Evolutionary conservation across 2,888 invertebrate genomes (phyloP), one percentile per base, ranked within the genome.

Genomic region (Epinotia bilunana): DNA sequence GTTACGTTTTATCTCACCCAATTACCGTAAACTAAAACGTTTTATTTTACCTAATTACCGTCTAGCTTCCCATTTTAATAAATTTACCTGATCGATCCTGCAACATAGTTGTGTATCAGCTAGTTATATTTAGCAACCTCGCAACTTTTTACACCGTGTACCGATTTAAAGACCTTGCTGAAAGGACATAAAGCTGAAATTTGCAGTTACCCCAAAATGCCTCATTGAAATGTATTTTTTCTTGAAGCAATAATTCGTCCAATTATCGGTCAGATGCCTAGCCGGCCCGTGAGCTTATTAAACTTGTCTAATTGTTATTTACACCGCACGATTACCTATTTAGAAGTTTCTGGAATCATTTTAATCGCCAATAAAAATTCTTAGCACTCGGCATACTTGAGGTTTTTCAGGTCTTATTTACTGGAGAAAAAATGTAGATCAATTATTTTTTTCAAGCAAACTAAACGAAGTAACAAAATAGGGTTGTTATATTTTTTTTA

Each of bases 261-360:
- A 57, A 64, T 63, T 69, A 74, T 46, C 70, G 58, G 49, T 64
- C 69, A 60, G 58, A 74, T 64, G 72, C 13, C 4, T 20, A 33
- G 28, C 70, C 70, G 7, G 58, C 62, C 12, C 55, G 12, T 20
- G 57, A 58, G 71, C 28, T 57, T 71, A 62, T 53, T 65, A 46
- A 58, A 39, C 64, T 43, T 11, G 43, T 62, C 16, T 58, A 63
- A 68, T 55, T 73, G 67, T 46, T 69, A 68, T 61, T 61, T 63
- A 73, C 16, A 60, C 5, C 39, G 6, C 49, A 65, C 55, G 55
- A 58, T 73, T 33, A 62, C 57, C 46, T 69, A 64, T 39, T 58
- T 74, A 64, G 58, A 60, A 57, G 33, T 70, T 58, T 70, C 74
- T 63, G 12, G 62, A 72, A 73, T 68, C 23, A 62, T 53, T 69